Evolutionary conservation across 2,797 vertebrate genomes (phyloP).

Genomic region (Tiaroga cobitis): DNA sequence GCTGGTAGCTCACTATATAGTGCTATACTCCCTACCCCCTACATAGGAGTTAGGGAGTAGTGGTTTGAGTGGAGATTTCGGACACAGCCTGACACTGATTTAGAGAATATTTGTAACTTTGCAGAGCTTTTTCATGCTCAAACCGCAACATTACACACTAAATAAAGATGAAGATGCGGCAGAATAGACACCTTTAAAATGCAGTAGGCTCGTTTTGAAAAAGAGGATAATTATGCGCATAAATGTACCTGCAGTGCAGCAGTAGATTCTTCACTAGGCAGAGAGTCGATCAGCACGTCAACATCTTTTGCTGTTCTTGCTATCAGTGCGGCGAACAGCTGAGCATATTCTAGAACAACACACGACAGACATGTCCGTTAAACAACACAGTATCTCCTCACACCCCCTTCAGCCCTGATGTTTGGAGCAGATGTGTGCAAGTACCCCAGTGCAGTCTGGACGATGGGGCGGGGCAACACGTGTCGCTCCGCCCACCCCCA

Average conservation of each 20-base stretch:
- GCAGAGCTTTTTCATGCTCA: too few species aligned
- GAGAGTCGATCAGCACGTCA: conserved; percentile 94
- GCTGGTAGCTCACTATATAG: too few species aligned
- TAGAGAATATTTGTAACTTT: too few species aligned
- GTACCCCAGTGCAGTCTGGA: too few species aligned
- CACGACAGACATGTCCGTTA: neutral
- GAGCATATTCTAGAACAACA: conserved; percentile 87
- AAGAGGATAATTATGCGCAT: neutral
- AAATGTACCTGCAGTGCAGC: conserved; percentile 91
- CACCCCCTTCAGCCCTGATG: neutral
- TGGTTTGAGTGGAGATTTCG: too few species aligned
- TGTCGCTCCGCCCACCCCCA: too few species aligned
- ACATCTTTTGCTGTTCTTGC: conserved; percentile 97
- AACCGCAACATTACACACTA: too few species aligned
- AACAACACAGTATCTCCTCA: neutral
- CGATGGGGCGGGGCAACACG: too few species aligned
- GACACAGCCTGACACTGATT: too few species aligned
- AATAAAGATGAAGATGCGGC: neutral
- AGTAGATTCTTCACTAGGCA: conserved; percentile 97
- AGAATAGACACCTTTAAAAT: neutral
- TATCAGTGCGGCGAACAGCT: conserved; percentile 96
- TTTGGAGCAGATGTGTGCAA: too few species aligned
- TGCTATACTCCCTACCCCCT: too few species aligned
- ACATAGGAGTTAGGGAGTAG: too few species aligned
- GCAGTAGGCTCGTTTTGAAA: neutral